Percentiles rank a stretch among this genome's conserved stretches.
Conservation (phyloP, 2,888 invertebrate species). For the Hesperia comma region DNA sequence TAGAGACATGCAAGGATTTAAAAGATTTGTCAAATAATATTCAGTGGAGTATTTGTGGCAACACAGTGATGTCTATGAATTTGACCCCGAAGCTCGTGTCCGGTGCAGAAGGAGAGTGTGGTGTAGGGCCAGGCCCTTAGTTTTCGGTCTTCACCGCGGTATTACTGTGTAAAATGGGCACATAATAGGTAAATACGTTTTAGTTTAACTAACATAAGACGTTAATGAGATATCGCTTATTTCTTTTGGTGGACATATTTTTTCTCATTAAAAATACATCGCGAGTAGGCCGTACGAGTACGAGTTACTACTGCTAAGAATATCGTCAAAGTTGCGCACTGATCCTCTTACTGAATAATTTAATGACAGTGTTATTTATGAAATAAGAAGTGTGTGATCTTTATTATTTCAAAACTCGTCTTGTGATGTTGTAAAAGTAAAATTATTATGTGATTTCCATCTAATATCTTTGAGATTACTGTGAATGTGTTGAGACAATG, state of each 20-base stretch:
- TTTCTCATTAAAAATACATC: constrained; percentile 66
- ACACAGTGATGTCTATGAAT: constrained; percentile 81
- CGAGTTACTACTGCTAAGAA: constrained; percentile 76
- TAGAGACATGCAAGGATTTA: background rate
- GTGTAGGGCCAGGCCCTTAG: constrained; percentile 82
- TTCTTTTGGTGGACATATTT: constrained; percentile 40
- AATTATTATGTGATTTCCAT: constrained; percentile 48
- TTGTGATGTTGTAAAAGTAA: constrained; percentile 44
- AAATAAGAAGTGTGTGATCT: constrained; percentile 42
- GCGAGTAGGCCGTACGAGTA: constrained; percentile 61
- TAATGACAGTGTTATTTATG: constrained; percentile 65
- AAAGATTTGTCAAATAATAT: constrained; percentile 26
- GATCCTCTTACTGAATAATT: constrained; percentile 69
- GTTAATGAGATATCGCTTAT: constrained; percentile 35
- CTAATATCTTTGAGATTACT: constrained; percentile 65
- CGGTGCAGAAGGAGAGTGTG: constrained; percentile 79
- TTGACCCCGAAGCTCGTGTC: constrained; percentile 84
- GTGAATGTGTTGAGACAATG: constrained; percentile 82
- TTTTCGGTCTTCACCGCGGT: constrained; percentile 77
- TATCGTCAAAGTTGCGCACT: constrained; percentile 77
- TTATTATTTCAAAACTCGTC: constrained; percentile 29
- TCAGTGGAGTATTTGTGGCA: constrained; percentile 55
- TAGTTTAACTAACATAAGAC: constrained; percentile 49
- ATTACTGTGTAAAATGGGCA: constrained; percentile 82
- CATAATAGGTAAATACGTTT: constrained; percentile 80